These are phyloP conservation scores for Sebastes variabilis DNA, from an alignment of 2,797 vertebrate genomes.

Conservation along the genomic window DNA sequence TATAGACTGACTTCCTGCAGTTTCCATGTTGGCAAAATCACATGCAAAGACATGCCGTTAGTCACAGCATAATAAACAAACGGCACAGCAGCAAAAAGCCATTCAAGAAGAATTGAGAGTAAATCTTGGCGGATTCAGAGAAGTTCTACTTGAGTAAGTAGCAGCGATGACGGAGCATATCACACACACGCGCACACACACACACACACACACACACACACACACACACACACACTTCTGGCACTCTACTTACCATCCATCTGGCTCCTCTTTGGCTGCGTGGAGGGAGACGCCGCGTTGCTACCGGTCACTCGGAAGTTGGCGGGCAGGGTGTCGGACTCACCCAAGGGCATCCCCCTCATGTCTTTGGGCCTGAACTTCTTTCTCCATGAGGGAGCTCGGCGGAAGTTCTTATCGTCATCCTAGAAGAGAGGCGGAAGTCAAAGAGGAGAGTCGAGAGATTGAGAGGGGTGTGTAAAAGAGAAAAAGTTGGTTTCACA, in stretches of 20 bases:
- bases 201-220: not conserved
- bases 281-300: constrained; percentile 88
- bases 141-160: not conserved
- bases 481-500: not conserved
- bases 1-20: constrained; percentile 90
- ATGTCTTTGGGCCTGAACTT: constrained; percentile 98
- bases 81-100: constrained; percentile 54
- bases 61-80: constrained; percentile 70
- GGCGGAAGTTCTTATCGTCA: constrained; percentile 95
- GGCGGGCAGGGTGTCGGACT: constrained; percentile 93
- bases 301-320: constrained; percentile 93
- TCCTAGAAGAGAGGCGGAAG: constrained; percentile 77
- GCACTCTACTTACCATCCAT: constrained; percentile 88
- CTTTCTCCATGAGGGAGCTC: constrained; percentile 98
- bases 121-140: not conserved
- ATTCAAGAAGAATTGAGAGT: constrained; percentile 34
- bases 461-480: not conserved
- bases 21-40: constrained; percentile 77
- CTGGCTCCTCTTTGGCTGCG: constrained; percentile 96
- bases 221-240: not conserved
- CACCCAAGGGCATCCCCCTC: constrained; percentile 88
- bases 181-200: not conserved
- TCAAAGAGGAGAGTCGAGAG: not conserved
- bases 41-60: constrained; percentile 95
- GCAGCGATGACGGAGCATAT: not conserved